Base-by-base conservation (phyloP, 1,140 invertebrate species). In the Aphis gossypii region DNA sequence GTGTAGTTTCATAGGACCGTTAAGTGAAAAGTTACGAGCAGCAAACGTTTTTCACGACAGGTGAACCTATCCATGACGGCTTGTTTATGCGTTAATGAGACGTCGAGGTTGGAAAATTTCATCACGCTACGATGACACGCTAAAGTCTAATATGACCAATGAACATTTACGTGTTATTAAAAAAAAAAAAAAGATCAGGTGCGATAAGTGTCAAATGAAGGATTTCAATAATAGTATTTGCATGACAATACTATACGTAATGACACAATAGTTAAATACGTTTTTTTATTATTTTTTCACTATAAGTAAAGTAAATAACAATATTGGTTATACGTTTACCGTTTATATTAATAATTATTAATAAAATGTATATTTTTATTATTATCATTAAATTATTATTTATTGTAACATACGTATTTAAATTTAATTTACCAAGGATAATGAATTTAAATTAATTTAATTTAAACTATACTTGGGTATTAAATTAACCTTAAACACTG, bases 21-120 rank as follows among this genome's bases (percentile, higher is more conserved):
- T 46, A 86, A 86, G 84, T 86, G 84, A 86, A 46, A 86, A 86
- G 84, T 86, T 86, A 46, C 44, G 38, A 86, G 25, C 18, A 18
- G 5, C 44, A 86, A 44, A 46, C 25, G 11, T 46, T 86, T 86
- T 46, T 23, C 41, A 18, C 7, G 3, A 30, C 44, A n/a, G 60
- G 48, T 51, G 48, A 18, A 51, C 14, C 18, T 51, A 18, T 86
- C 41, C 41, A 18, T 1, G 3, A 18, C 30, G 14, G 60, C 23
- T 0, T 41, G 41, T 44, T 7, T 84, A 14, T 84, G 41, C 38
- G 8, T 18, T 87, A n/a, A 46, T 18, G 11, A 87, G 84, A 87
- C 41, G 44, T 46, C 44, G 84, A 48, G 84, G 25, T 0, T 48
- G 30, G 14, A 87, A n/a, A 87, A 48, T 46, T n/a, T 87, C 0